phyloP scores from a whole-genome alignment of 2,113 vertebrate species.

The Prunella fulvescens region DNA sequence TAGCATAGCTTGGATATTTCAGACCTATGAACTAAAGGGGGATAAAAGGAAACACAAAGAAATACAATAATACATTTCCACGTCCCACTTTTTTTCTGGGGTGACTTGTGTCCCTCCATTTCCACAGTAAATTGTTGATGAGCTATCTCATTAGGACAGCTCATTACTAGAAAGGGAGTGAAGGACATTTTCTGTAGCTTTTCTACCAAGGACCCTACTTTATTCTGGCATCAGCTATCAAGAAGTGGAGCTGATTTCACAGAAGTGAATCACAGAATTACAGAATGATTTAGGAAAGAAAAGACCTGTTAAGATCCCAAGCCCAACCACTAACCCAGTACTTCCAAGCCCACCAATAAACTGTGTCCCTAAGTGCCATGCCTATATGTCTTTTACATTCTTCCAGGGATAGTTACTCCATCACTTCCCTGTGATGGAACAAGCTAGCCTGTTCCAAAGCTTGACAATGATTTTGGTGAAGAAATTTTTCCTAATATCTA shows the following conservation, averaged over 20 bases:
- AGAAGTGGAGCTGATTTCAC: background rate
- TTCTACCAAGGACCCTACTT: background rate
- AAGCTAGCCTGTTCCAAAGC: background rate
- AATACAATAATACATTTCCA: background rate
- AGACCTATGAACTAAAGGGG: background rate
- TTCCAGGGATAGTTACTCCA: background rate
- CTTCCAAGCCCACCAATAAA: background rate
- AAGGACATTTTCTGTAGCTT: background rate
- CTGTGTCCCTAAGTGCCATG: background rate
- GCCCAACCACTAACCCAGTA: background rate
- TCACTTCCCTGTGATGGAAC: background rate
- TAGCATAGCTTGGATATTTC: background rate
- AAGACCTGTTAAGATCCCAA: background rate
- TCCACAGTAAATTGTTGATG: background rate
- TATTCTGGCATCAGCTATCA: background rate
- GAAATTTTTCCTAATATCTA: background rate
- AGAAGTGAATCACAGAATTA: background rate
- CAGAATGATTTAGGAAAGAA: background rate
- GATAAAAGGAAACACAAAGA: background rate
- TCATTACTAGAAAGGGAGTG: background rate
- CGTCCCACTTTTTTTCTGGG: background rate
- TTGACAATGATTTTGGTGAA: background rate
- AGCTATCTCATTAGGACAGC: background rate
- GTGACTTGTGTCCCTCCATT: background rate
- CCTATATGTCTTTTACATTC: background rate